A percentile compares a stretch with the other conserved stretches of the same genome.
phyloP scores from a whole-genome alignment of 2,113 vertebrate genomes.

The Pipra filicauda region DNA sequence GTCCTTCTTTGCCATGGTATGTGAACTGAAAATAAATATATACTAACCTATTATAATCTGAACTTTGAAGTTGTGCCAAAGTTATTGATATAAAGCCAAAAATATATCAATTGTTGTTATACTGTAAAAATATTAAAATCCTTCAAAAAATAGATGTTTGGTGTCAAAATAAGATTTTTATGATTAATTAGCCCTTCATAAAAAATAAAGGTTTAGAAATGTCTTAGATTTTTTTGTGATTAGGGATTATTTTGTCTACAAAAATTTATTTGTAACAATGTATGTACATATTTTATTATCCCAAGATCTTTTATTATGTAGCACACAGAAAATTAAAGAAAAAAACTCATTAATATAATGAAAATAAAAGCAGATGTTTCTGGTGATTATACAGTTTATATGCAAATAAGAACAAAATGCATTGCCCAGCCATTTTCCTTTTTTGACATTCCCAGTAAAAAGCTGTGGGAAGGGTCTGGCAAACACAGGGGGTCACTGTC shows the following conservation, averaged over 20 bases:
- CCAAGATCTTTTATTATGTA: background rate
- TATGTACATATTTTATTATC: background rate
- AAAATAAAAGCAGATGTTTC: fast-evolving
- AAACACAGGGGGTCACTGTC: fast-evolving
- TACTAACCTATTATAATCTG: background rate
- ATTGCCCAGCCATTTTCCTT: background rate
- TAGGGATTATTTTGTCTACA: fast-evolving
- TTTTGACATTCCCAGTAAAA: background rate
- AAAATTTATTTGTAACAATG: background rate
- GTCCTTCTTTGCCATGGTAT: background rate
- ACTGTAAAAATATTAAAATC: background rate
- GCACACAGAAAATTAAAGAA: background rate
- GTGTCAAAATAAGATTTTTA: background rate
- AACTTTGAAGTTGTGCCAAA: background rate
- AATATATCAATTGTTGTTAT: background rate
- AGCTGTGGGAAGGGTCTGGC: fast-evolving
- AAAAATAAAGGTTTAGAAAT: background rate
- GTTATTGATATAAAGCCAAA: background rate
- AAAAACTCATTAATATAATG: background rate
- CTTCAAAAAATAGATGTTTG: background rate
- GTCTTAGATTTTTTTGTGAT: background rate
- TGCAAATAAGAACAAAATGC: background rate
- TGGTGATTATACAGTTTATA: background rate
- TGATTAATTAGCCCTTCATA: background rate
- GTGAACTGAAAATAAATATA: background rate